Base-by-base conservation (phyloP, 2,888 invertebrate genomes). In the Bombylius major region DNA sequence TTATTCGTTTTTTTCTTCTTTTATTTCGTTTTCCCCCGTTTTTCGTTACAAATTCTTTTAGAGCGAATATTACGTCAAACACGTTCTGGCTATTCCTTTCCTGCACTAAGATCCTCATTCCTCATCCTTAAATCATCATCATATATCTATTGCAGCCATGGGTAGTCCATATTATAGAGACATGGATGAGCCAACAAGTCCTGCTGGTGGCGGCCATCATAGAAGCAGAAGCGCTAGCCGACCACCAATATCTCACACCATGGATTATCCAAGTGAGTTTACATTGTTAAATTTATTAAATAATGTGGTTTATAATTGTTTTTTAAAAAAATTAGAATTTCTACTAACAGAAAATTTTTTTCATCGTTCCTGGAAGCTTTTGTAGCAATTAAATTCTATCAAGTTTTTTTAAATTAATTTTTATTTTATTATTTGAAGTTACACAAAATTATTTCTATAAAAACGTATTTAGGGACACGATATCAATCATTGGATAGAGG, bases 131-230 rank as follows among this genome's bases (percentile, higher is more conserved):
- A 76, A 76, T 73, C 77, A 78, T 70, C 76, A 72, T 69, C 73
- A 74, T 74, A 71, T 72, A 71, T 73, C 66, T 72, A 64, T 73
- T 73, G 65, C 70, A 74, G 74, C 71, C 66, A 76, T 76, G 76
- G 76, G 76, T 67, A 83, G 83, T 70, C 83, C 84, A 78, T 84
- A 84, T 73, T 80, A 83, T 72, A 79, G 83, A 74, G 82, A 84
- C 77, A 84, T 84, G 77, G 89, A 90, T 76, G 88, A 89, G 76
- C 83, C 88, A 67, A 86, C 83, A 69, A 89, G 89, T 77, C 89
- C 89, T 72, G 86, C 88, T 76, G 84, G 89, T 79, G 84, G 88
- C 73, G 88, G 89, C 71, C 85, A 86, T 69, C 79, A 80, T 82
- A 83, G 91, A 68, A 85, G 86, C 67, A 83, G 91, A 65, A 88